phyloP scores from a whole-genome alignment of 2,797 vertebrate species.

The Triplophysa bombifrons region DNA sequence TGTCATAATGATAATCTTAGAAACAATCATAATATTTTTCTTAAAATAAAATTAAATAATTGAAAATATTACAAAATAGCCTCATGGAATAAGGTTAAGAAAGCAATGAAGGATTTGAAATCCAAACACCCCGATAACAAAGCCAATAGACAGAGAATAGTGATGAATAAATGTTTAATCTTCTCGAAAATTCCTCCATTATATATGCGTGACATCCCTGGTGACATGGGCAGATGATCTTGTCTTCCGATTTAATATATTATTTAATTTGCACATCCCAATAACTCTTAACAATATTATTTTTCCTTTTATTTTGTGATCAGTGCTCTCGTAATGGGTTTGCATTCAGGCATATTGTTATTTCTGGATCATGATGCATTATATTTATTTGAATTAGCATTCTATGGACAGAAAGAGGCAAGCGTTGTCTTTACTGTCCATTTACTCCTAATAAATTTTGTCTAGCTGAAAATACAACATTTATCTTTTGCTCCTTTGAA shows the following conservation, averaged over 20 bases:
- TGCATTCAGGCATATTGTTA: background rate
- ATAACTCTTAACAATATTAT: background rate
- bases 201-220: constrained; percentile 2
- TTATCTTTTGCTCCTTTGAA: constrained; percentile 6
- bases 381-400: constrained; percentile 1
- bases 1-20: no score
- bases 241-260: constrained; percentile 1
- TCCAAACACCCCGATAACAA: constrained; percentile 19
- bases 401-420: background rate
- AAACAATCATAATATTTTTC: no score
- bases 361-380: background rate
- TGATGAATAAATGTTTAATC: constrained; percentile 29
- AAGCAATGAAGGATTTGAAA: constrained; percentile 9
- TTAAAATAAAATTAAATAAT: no score
- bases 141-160: background rate
- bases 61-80: background rate
- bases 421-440: background rate
- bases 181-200: background rate
- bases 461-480: constrained; percentile 1
- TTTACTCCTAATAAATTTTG: constrained; percentile 5
- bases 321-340: background rate
- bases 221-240: constrained; percentile 8
- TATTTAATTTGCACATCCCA: constrained; percentile 2
- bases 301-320: background rate
- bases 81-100: background rate